Evolutionary conservation across 2,113 vertebrate species (phyloP), one percentile per base, ranked within the genome.

Genomic region (Oryzias celebensis): DNA sequence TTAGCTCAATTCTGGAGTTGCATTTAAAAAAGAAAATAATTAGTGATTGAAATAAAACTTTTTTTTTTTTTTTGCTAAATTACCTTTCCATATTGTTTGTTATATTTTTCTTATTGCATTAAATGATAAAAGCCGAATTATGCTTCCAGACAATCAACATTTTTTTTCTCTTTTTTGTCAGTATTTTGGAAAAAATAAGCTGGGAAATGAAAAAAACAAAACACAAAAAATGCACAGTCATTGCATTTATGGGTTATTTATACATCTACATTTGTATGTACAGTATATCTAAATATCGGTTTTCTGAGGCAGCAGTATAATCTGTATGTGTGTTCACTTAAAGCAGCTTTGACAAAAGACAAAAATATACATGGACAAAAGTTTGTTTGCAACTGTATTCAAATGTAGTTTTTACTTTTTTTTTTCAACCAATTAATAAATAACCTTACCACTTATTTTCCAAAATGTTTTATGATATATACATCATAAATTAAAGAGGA

Each of bases 401-500:
- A 89, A 86, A 95, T 94, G 89, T 76, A 91, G 92, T 92, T 88
- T 83, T 93, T 83, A 77, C 82, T 85, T 83, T 71, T 81, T 84
- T 93, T 82, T 85, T 83, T 71, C 79, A 83, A 91, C 94, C 94
- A 96, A 94, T 95, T 95, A 96, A 96, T 97, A 97, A 97, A 98
- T 98, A 97, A 94, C 93, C 93, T 92, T 92, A 92, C 94, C 89
- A 92, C 93, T 93, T 92, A 90, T 92, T 90, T 91, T 91, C 92
- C 93, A 89, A 89, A 95, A 93, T 80, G 89, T 89, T 89, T 93
- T 91, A 93, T 86, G 84, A 85, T 96, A 98, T 97, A 94, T 96
- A 98, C 95, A 96, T 93, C 93, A 94, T 96, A 97, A 97, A 96
- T 96, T 95, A 96, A 95, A 94, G 92, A 91, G 94, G 86, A 91